Percentiles rank a stretch among this genome's conserved stretches.
Evolutionary conservation across 2,888 invertebrate species (phyloP).

Genomic region (Caenorhabditis sp.): DNA sequence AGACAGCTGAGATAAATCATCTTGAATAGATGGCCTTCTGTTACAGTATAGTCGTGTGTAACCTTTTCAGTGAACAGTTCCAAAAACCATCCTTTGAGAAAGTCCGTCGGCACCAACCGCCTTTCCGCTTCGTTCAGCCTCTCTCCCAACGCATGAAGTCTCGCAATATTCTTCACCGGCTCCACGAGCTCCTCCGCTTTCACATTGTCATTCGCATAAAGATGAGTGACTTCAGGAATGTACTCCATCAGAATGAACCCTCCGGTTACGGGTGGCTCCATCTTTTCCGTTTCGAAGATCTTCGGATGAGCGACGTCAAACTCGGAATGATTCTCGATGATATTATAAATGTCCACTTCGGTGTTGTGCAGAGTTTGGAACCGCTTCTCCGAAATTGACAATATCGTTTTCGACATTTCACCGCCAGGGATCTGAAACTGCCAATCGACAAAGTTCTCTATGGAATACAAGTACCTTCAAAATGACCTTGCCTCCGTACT

Average conservation of each 20-base stretch:
- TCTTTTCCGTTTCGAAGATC: constrained; percentile 19
- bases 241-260: constrained; percentile 50
- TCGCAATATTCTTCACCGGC: constrained; percentile 32
- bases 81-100: constrained; percentile 32
- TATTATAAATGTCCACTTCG: constrained; percentile 38
- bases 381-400: constrained; percentile 10
- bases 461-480: constrained; percentile 5
- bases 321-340: constrained; percentile 14
- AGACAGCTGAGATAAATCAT: no score
- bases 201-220: constrained; percentile 25
- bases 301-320: constrained; percentile 4
- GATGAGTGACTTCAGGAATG: constrained; percentile 12
- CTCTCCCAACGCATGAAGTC: constrained; percentile 28
- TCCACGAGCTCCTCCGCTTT: constrained; percentile 35
- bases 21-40: neutral
- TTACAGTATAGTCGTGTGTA: no score
- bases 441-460: neutral
- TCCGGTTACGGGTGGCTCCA: constrained; percentile 18
- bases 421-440: constrained; percentile 26
- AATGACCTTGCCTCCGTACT: constrained; percentile 32
- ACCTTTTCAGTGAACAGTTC: constrained; percentile 45
- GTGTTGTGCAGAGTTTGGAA: constrained; percentile 38
- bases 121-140: constrained; percentile 26
- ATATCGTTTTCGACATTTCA: neutral
- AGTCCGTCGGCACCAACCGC: constrained; percentile 11